phyloP scores from a whole-genome alignment of 2,113 vertebrate genomes.

The Toxostoma redivivum region DNA sequence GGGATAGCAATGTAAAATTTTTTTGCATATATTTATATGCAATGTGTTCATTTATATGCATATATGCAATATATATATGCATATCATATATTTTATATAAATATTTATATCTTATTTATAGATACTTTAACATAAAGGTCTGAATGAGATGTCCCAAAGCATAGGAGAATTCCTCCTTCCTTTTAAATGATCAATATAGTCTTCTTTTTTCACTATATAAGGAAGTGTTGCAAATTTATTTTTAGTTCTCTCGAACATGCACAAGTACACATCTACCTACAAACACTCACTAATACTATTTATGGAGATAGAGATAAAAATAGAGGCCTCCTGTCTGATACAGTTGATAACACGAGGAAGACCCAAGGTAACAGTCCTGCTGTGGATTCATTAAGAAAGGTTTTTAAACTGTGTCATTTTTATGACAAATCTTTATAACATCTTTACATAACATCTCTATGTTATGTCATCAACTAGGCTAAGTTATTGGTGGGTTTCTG shows the following conservation, averaged over 20 bases:
- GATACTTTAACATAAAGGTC: background rate
- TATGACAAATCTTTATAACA: background rate
- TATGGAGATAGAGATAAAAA: background rate
- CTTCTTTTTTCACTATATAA: background rate
- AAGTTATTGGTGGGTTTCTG: background rate
- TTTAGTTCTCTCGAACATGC: background rate
- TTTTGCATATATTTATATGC: background rate
- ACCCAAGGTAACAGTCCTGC: background rate
- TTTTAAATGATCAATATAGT: background rate
- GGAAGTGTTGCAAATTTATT: background rate
- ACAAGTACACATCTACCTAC: background rate
- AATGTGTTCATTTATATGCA: background rate
- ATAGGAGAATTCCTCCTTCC: background rate
- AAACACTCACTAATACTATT: background rate
- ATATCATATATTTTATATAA: too few species aligned
- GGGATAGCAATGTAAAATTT: background rate
- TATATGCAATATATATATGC: background rate
- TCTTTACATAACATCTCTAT: too few species aligned
- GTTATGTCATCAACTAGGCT: background rate
- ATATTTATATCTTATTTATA: too few species aligned
- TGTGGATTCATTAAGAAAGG: background rate
- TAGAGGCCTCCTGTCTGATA: background rate
- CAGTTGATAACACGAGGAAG: background rate
- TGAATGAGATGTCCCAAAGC: background rate
- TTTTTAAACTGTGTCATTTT: background rate